Evolutionary conservation across 2,113 vertebrate species (phyloP).

Genomic region (Neoarius graeffei): DNA sequence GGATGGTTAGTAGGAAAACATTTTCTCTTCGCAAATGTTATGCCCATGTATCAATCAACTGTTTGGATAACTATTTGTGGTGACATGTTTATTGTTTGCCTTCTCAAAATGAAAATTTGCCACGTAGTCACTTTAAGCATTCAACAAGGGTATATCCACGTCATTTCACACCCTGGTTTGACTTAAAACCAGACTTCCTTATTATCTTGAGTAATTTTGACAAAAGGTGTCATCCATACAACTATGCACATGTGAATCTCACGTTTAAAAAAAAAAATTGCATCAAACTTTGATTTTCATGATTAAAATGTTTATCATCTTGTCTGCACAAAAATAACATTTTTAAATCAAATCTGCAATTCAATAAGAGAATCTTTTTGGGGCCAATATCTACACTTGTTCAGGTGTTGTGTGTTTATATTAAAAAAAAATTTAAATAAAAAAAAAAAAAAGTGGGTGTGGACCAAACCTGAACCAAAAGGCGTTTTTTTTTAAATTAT

Average conservation of each 20-base stretch:
- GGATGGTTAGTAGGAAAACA: neutral
- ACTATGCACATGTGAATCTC: neutral
- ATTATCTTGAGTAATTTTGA: neutral
- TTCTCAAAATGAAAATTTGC: neutral
- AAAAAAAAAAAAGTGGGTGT: neutral
- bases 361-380: neutral
- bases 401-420: neutral
- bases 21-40: neutral
- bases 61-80: neutral
- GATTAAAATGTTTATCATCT: neutral
- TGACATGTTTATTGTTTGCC: neutral
- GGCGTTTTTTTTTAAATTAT: neutral
- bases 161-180: neutral
- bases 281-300: neutral
- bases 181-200: neutral
- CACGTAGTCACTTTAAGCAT: neutral
- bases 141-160: neutral
- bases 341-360: neutral
- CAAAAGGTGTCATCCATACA: neutral
- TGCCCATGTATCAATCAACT: neutral
- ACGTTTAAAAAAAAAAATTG: neutral
- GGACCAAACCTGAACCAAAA: neutral
- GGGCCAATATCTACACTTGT: neutral
- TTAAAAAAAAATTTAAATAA: no score
- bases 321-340: neutral